Evolutionary conservation across 2,113 vertebrate genomes (phyloP), one percentile per base, ranked within the genome.

Genomic region (Dipodomys spectabilis): DNA sequence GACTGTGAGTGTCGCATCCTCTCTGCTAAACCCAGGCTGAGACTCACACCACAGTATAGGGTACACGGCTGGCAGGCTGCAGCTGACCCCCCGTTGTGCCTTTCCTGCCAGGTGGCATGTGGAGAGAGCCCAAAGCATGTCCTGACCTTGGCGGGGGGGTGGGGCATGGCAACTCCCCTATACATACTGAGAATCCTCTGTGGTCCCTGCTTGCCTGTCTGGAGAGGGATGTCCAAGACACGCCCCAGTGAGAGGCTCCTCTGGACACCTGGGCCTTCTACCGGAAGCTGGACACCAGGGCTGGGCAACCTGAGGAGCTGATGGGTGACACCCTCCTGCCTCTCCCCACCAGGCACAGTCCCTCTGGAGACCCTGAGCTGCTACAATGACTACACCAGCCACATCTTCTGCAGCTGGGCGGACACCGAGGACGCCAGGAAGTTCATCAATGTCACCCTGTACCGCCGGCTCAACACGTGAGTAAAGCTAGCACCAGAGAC

Each of bases 351-450:
- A 98, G 98, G 92, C 72, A 98, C 96, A 1, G 0, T 97, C 77
- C 97, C 97, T 0, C 96, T 98, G 97, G 93, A 98, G 71, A 98
- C 96, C 65, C 96, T 99, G 80, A 83, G 28, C 5, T 99, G 98
- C 93, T 91, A 98, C 82, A 98, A 98, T 0, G 98, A 99, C 97
- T 98, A 98, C 88, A 93, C 1, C 0, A 98, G 97, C 44, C 90
- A 82, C 18, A 94, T 98, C 30, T 82, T 81, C 23, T 99, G 98
- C 84, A 97, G 97, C 0, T 99, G 98, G 98, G 97, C 79, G 0
- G 97, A 97, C 49, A 64, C 11, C 1, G 49, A 12, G 45, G 95
- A 95, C 0, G 92, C 97, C 44, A 95, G 81, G 64, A 60, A 7
- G 30, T 90, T 98, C 0, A 0, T 98, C 96, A 89, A 91, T 12